These are phyloP conservation scores for Macrotis lagotis DNA, from an alignment of 2,113 vertebrate genomes.

Conservation along the genomic window DNA sequence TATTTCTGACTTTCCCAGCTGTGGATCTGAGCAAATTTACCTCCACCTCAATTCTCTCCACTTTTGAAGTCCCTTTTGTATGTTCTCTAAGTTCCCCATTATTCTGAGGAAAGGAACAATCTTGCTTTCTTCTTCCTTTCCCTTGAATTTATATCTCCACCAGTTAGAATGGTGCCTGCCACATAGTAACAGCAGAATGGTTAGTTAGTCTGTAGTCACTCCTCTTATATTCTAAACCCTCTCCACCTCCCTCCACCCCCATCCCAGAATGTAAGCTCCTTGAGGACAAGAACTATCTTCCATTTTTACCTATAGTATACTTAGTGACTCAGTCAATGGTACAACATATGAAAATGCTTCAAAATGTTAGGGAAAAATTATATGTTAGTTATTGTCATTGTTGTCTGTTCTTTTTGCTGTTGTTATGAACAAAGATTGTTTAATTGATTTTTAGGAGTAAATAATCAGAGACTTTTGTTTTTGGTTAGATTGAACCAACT, in stretches of 20 bases:
- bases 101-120: neutral
- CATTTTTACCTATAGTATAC: neutral
- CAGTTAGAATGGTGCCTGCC: neutral
- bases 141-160: neutral
- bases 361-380: neutral
- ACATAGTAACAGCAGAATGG: too few relatives aligned
- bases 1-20: neutral
- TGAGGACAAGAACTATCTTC: neutral
- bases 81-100: neutral
- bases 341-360: neutral
- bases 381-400: neutral
- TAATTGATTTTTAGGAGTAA: neutral
- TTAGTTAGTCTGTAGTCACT: neutral
- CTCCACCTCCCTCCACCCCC: too few relatives aligned
- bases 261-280: neutral
- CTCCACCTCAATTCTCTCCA: neutral
- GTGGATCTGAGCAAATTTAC: neutral
- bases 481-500: neutral
- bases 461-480: neutral
- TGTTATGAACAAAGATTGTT: too few relatives aligned
- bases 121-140: neutral
- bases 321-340: neutral
- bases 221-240: neutral
- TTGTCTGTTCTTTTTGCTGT: neutral
- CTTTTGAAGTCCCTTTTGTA: neutral